Evolutionary conservation across 2,888 invertebrate species (phyloP), one percentile per base, ranked within the genome.

Genomic region (Halictus ligatus): DNA sequence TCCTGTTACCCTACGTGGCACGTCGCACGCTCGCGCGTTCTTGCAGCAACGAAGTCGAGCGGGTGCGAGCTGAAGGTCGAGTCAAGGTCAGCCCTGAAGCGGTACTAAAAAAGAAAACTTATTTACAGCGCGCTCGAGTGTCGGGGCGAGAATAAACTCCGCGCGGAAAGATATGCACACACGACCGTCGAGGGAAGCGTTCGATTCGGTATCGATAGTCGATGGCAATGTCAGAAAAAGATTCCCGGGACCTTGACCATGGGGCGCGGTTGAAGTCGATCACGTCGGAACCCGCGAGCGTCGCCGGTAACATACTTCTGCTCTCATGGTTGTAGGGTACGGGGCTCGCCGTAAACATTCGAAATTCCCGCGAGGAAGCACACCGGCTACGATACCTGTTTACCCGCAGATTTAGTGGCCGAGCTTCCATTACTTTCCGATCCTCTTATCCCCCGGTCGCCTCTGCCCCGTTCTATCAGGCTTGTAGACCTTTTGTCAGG

Each of bases 401-500:
- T 50, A 58, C 54, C 67, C 2, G 58, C 74, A 75, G 80, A 85
- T 84, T 85, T 85, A 84, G 64, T 21, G 74, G 21, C 50, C 29
- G 50, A 43, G 43, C 50, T 80, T 73, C 76, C 83, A 76, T 83
- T 80, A 67, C 77, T 74, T 67, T 50, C 67, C 43, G 48, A 80
- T 78, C 78, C 83, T 58, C 75, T 84, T 75, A 83, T 84, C 71
- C 84, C 64, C 72, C 73, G 2, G 2, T 69, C 77, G 48, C 46
- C 18, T 15, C 7, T 48, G 50, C 60, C 54, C 29, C 80, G 80
- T 60, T 75, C 29, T 72, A 80, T 84, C 54, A 48, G 48, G 74
- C 83, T 83, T 77, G 76, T 83, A 85, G 84, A 84, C 77, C 80
- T 84, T 84, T 85, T 84, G 80, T 80, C 84, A 80, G 64, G 84